These are phyloP conservation scores for Otus scops DNA, from an alignment of 2,797 vertebrate genomes.

Conservation along the genomic window DNA sequence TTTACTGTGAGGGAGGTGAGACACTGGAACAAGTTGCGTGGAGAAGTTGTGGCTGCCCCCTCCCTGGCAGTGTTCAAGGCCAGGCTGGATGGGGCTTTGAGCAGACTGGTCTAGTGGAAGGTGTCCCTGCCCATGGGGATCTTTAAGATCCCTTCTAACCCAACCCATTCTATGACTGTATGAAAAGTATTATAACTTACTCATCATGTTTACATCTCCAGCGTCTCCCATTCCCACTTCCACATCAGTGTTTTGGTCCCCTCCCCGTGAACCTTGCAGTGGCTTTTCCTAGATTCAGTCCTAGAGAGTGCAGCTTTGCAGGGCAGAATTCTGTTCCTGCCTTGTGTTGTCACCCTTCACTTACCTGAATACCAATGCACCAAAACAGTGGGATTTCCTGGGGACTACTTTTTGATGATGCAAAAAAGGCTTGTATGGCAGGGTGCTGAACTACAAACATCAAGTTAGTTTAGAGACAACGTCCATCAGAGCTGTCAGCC, in stretches of 20 bases:
- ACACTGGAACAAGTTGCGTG: too few relatives aligned
- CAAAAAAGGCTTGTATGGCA: background rate
- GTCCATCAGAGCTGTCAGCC: background rate
- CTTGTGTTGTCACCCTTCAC: background rate
- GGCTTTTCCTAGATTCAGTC: background rate
- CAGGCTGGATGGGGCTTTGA: too few relatives aligned
- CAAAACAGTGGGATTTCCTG: background rate
- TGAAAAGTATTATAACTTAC: background rate
- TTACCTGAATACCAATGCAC: background rate
- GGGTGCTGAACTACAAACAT: background rate
- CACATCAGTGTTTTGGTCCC: accelerated
- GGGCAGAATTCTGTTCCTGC: background rate
- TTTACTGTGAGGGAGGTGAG: too few relatives aligned
- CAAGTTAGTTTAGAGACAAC: background rate
- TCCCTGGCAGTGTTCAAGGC: too few relatives aligned
- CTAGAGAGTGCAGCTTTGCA: background rate
- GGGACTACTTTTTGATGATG: background rate
- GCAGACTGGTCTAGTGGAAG: too few relatives aligned
- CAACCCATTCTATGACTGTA: too few relatives aligned
- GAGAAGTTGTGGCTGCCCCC: too few relatives aligned
- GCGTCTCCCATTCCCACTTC: background rate
- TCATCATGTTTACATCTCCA: background rate
- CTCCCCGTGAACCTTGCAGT: background rate
- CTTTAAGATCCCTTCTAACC: too few relatives aligned
- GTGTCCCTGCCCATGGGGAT: too few relatives aligned